Conservation (phyloP, 2,888 invertebrate species). For the Emmelina monodactyla region DNA sequence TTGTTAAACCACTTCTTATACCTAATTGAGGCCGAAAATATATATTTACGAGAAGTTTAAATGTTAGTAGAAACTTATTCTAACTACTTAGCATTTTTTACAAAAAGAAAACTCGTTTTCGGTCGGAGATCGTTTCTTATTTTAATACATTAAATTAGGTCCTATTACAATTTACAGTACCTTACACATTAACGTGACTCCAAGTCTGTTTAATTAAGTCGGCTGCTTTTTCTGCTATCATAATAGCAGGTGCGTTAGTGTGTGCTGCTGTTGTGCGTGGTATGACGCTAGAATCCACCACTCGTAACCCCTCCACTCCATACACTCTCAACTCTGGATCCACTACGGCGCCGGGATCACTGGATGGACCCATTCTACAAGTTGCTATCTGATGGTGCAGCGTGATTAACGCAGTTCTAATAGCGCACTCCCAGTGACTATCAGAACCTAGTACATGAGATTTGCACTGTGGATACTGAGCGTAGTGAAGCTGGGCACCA, state of each 20-base stretch:
- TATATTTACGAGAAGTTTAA: too few relatives aligned
- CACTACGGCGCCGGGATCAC: conserved; percentile 71
- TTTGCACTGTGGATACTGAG: conserved; percentile 62
- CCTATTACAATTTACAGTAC: too few relatives aligned
- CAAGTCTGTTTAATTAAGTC: conserved; percentile 70
- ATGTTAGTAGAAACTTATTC: too few relatives aligned
- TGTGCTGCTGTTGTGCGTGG: conserved; percentile 70
- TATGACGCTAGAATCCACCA: conserved; percentile 75
- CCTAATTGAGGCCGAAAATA: too few relatives aligned
- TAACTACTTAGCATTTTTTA: too few relatives aligned
- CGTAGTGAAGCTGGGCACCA: conserved; percentile 57
- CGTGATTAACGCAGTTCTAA: conserved; percentile 61
- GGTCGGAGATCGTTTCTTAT: too few relatives aligned
- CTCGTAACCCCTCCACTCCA: conserved; percentile 68
- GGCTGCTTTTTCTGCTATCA: conserved; percentile 79
- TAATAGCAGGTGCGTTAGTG: conserved; percentile 71
- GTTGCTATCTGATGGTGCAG: conserved; percentile 71
- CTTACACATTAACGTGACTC: too few relatives aligned
- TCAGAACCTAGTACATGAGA: conserved; percentile 60
- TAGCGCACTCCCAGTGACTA: conserved; percentile 75
- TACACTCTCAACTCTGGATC: conserved; percentile 70
- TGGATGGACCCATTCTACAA: conserved; percentile 74
- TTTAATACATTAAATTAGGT: too few relatives aligned
- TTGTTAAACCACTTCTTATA: too few relatives aligned
- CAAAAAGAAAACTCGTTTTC: too few relatives aligned